A percentile compares a stretch with the other conserved stretches of the same genome.
Conservation (phyloP, 37 sponge, comb jelly and placozoan genomes). For the Spongilla lacustris region DNA sequence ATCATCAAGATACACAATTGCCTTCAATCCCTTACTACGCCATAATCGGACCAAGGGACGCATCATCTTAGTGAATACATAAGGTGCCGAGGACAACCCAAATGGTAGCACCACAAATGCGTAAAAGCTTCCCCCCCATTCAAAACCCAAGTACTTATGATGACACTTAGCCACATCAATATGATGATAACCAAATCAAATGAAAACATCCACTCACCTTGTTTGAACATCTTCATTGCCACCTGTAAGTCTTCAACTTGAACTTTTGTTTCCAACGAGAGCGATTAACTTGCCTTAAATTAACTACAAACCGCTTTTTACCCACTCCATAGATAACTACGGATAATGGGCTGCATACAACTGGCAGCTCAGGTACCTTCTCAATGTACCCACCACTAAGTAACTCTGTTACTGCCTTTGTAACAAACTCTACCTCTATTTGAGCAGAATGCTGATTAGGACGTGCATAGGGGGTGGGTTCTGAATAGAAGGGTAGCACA, state of each 20-base stretch:
- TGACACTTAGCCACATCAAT: slow-evolving; percentile 5
- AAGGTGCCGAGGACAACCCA: slow-evolving; percentile 29
- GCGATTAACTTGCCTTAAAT: slow-evolving; percentile 14
- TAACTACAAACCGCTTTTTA: slow-evolving; percentile 22
- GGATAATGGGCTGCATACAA: slow-evolving; percentile 41
- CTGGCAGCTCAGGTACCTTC: not conserved
- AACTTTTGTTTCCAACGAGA: slow-evolving; percentile 15
- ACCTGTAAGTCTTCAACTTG: slow-evolving; percentile 33
- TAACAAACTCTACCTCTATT: not conserved
- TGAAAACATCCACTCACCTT: slow-evolving; percentile 25
- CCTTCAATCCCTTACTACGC: slow-evolving; percentile 22
- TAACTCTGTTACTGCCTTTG: not conserved
- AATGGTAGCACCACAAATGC: slow-evolving; percentile 40
- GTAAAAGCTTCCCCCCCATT: slow-evolving; percentile 19
- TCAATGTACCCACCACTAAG: not conserved
- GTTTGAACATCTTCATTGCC: not conserved
- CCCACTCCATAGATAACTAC: slow-evolving; percentile 16
- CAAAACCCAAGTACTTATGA: slow-evolving; percentile 25
- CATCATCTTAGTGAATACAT: slow-evolving; percentile 38
- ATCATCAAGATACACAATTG: slow-evolving; percentile 45
- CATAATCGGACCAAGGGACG: slow-evolving; percentile 17
- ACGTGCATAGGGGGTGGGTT: not conserved
- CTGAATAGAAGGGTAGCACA: not conserved
- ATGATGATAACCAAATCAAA: slow-evolving; percentile 47
- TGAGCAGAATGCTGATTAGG: not conserved